phyloP scores from a whole-genome alignment of 2,888 invertebrate genomes.

The Monochamus alternatus region DNA sequence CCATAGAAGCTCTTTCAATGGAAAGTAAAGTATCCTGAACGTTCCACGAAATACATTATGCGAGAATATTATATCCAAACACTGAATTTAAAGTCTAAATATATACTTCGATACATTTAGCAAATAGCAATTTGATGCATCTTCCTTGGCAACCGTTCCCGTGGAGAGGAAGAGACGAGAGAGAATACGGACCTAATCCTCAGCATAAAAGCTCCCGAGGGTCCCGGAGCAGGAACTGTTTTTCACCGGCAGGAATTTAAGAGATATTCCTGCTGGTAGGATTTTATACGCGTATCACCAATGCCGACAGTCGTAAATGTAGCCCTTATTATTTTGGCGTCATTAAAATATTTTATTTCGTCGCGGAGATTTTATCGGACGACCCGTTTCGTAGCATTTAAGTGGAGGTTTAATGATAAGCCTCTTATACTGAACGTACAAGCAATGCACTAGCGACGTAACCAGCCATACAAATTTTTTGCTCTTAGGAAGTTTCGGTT shows the following conservation, averaged over 20 bases:
- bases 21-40: neutral
- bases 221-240: conserved; percentile 52
- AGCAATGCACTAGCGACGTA: neutral
- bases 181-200: conserved; percentile 54
- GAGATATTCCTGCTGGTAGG: conserved; percentile 52
- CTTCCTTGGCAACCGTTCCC: conserved; percentile 11
- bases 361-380: conserved; percentile 51
- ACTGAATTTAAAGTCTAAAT: neutral
- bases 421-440: neutral
- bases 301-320: conserved; percentile 61
- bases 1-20: too few relatives aligned
- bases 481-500: too few relatives aligned
- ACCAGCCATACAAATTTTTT: neutral
- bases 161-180: conserved; percentile 7
- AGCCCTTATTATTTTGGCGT: conserved; percentile 61
- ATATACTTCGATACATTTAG: conserved; percentile 9
- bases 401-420: conserved; percentile 15
- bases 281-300: conserved; percentile 60
- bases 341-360: conserved; percentile 63
- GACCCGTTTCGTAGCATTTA: conserved; percentile 23
- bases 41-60: neutral
- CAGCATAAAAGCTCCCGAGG: conserved; percentile 56
- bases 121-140: conserved; percentile 20
- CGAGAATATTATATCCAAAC: neutral
- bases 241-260: conserved; percentile 55